Conservation (phyloP, 2,113 vertebrate species). For the Carollia perspicillata region DNA sequence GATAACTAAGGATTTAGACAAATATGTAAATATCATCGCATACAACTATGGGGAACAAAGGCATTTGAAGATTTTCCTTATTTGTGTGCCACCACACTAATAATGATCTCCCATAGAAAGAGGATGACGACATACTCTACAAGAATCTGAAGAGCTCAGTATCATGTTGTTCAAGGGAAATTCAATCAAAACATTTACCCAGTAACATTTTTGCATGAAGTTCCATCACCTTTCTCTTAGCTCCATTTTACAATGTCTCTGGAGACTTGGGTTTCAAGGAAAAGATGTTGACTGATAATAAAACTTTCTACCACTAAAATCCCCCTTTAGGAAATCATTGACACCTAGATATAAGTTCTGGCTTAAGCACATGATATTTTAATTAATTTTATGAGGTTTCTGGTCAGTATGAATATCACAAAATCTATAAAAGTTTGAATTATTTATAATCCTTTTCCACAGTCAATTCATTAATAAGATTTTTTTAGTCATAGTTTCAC, state of each 20-base stretch:
- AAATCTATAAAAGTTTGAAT: neutral
- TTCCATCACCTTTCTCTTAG: neutral
- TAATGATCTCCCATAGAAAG: neutral
- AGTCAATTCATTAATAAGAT: neutral
- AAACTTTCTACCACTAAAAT: neutral
- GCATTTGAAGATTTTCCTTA: neutral
- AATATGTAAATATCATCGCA: neutral
- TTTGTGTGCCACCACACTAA: neutral
- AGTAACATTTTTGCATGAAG: neutral
- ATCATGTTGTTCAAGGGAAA: neutral
- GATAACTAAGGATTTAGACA: neutral
- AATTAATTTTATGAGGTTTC: neutral
- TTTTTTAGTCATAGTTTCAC: neutral
- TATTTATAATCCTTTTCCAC: neutral
- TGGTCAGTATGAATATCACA: neutral
- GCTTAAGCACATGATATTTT: neutral
- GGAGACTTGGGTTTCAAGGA: neutral
- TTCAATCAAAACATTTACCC: neutral
- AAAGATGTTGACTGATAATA: neutral
- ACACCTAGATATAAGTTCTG: neutral
- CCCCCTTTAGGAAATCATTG: neutral
- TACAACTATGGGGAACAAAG: neutral
- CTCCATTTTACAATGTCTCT: neutral
- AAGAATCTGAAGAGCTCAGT: neutral
- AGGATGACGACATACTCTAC: neutral